Evolutionary conservation across 2,888 invertebrate species (phyloP).

Genomic region (Bellardia pandia): DNA sequence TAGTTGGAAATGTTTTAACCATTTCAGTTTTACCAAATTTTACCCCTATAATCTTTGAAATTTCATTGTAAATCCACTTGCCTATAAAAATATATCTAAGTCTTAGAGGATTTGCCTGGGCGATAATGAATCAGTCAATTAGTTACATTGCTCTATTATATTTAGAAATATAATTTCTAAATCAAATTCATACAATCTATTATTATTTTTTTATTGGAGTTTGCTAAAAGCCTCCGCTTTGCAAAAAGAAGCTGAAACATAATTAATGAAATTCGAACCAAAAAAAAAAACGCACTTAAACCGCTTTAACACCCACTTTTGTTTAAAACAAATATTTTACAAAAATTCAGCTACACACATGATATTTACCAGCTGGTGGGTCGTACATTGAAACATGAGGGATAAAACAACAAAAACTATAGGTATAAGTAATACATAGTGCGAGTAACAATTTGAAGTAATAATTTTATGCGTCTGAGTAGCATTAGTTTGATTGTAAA

Average conservation of each 20-base stretch:
- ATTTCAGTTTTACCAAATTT: too few species aligned
- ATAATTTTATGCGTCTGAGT: conserved; percentile 39
- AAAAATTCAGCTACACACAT: conserved; percentile 2
- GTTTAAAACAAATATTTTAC: not conserved
- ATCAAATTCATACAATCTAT: too few species aligned
- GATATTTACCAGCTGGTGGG: conserved; percentile 2
- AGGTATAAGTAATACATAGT: conserved; percentile 6
- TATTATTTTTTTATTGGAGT: not conserved
- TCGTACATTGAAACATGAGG: not conserved
- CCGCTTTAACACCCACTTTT: conserved; percentile 61
- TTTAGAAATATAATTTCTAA: too few species aligned
- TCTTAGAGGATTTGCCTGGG: too few species aligned
- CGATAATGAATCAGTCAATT: too few species aligned
- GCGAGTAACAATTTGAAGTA: not conserved
- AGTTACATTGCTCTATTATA: too few species aligned
- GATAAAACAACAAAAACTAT: not conserved
- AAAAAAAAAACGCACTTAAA: conserved; percentile 47
- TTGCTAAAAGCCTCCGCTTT: not conserved
- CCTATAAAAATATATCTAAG: too few species aligned
- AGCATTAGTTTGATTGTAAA: conserved; percentile 15
- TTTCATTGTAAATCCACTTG: too few species aligned
- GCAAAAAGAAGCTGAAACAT: not conserved
- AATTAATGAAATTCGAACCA: conserved; percentile 41
- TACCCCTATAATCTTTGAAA: too few species aligned
- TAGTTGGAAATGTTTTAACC: too few species aligned